Conservation (phyloP, 2,797 vertebrate species). For the Semotilus atromaculatus region DNA sequence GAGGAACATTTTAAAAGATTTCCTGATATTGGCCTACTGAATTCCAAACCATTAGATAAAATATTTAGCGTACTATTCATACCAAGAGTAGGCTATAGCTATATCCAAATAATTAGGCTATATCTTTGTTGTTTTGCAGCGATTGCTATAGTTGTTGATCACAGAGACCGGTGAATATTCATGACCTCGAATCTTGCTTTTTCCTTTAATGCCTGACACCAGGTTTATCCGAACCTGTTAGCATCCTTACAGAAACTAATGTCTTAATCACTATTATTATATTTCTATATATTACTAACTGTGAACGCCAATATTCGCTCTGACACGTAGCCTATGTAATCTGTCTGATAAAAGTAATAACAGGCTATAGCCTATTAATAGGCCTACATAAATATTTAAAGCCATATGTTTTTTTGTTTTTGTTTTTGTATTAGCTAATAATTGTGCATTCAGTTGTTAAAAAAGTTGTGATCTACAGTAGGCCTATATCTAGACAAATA, state of each 20-base stretch:
- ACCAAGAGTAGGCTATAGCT: neutral
- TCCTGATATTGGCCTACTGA: neutral
- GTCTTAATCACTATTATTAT: neutral
- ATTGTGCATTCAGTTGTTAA: neutral
- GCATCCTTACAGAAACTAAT: neutral
- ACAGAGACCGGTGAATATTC: neutral
- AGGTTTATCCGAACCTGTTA: neutral
- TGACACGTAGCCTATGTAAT: neutral
- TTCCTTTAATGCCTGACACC: neutral
- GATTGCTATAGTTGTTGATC: neutral
- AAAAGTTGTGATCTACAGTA: neutral
- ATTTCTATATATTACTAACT: neutral
- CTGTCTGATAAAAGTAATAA: neutral
- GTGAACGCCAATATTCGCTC: neutral
- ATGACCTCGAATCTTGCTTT: too few species aligned
- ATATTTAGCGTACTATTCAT: neutral
- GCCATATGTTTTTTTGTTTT: neutral
- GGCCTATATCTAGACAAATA: neutral
- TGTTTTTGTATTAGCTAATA: neutral
- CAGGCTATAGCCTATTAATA: neutral
- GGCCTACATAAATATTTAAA: neutral
- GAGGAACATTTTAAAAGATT: neutral
- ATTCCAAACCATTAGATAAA: neutral
- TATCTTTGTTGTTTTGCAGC: neutral
- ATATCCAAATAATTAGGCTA: neutral